These are phyloP conservation scores for Hydractinia echinata DNA, from an alignment of 30 jellyfish, hydroid and myxozoan species.

Conservation along the genomic window DNA sequence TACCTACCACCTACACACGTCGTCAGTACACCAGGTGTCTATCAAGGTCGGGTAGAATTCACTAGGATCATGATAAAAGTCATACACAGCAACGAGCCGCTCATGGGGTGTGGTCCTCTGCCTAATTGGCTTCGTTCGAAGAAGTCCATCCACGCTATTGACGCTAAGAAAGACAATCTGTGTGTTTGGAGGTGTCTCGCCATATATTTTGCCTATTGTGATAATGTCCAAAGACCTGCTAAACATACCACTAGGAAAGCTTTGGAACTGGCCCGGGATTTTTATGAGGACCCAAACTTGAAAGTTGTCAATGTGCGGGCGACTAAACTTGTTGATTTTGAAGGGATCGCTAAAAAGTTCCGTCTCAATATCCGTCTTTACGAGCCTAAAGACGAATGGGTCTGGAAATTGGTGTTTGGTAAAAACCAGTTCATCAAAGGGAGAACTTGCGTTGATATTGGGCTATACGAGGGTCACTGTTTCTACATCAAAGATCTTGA, in stretches of 20 bases:
- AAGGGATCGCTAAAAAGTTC: neutral
- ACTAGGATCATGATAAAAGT: too few relatives aligned
- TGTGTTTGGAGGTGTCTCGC: conserved; percentile 49
- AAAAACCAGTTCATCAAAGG: neutral
- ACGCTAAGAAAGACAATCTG: conserved; percentile 1
- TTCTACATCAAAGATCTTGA: too few relatives aligned
- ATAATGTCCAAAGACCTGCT: neutral
- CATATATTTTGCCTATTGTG: neutral
- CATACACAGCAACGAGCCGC: too few relatives aligned
- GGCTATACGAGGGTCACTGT: too few relatives aligned
- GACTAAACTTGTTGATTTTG: conserved; percentile 28
- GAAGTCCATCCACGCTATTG: conserved; percentile 6
- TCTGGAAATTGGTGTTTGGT: neutral
- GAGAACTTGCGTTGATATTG: neutral
- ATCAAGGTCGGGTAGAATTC: too few relatives aligned
- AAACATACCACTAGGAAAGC: neutral
- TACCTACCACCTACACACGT: too few relatives aligned
- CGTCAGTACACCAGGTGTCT: too few relatives aligned
- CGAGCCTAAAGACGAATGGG: neutral
- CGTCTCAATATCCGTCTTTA: neutral
- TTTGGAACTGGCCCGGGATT: conserved; percentile 1
- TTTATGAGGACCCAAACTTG: neutral
- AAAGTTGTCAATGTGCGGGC: conserved; percentile 14
- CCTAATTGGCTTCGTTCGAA: conserved; percentile 10
- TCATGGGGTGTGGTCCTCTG: neutral